Percentiles rank a stretch among this genome's conserved stretches.
Evolutionary conservation across 2,797 vertebrate genomes (phyloP).

Genomic region (Megalops cyprinoides): DNA sequence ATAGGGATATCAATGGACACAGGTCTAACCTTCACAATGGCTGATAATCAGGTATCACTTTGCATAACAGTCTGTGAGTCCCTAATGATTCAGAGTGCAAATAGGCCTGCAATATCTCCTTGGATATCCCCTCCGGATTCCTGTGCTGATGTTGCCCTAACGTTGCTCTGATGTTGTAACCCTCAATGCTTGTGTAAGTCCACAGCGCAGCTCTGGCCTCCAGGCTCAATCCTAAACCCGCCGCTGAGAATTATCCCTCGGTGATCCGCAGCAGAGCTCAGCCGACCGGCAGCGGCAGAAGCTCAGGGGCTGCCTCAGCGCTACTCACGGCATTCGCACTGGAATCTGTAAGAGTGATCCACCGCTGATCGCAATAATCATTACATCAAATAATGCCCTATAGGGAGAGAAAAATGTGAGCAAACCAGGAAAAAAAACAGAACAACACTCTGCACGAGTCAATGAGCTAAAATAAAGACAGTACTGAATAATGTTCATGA

Average conservation of each 20-base stretch:
- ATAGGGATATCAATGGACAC: not conserved
- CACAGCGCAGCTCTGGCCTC: not conserved
- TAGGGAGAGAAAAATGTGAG: not conserved
- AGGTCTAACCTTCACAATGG: not conserved
- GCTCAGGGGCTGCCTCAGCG: not conserved
- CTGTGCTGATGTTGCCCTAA: not conserved
- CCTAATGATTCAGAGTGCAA: conserved; percentile 7
- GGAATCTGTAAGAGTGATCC: not conserved
- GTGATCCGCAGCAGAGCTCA: not conserved
- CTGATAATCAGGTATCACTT: conserved; percentile 4
- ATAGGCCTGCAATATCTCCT: not conserved
- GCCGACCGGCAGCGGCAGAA: not conserved
- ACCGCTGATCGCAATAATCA: conserved; percentile 7
- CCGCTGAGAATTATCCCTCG: not conserved
- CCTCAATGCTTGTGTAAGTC: not conserved
- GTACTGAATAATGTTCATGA: not conserved
- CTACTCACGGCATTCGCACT: not conserved
- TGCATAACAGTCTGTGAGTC: not conserved
- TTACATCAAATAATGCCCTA: not conserved
- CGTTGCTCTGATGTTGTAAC: not conserved
- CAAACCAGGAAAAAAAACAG: not conserved
- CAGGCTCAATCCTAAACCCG: not conserved
- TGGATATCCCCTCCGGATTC: not conserved
- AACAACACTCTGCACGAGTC: not conserved
- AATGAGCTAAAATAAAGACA: not conserved